Evolutionary conservation across 1,140 invertebrate genomes (phyloP).

Genomic region (Apis laboriosa): DNA sequence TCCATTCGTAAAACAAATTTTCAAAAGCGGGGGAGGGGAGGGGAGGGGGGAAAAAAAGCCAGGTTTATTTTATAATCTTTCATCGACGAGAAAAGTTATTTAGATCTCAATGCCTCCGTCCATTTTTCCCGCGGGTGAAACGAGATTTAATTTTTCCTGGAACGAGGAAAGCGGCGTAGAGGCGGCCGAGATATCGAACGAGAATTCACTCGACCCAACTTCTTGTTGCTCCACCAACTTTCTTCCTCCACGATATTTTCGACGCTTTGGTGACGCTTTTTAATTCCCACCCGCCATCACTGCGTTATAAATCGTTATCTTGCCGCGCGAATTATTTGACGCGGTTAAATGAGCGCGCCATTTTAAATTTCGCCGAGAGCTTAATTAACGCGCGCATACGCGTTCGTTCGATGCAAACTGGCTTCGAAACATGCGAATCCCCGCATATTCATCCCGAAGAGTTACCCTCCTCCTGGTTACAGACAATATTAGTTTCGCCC

Average conservation of each 20-base stretch:
- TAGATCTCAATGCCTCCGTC: neutral
- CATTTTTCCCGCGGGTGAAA: neutral
- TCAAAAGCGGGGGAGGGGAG: neutral
- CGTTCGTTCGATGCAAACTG: constrained; percentile 35
- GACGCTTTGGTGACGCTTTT: neutral
- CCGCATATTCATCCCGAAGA: constrained; percentile 21
- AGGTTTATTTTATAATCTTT: neutral
- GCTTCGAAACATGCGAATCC: constrained; percentile 38
- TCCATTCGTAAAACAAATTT: neutral
- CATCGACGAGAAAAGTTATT: neutral
- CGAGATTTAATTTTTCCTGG: neutral
- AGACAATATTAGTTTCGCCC: constrained; percentile 48
- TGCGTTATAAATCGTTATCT: constrained; percentile 27
- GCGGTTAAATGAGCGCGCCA: constrained; percentile 21
- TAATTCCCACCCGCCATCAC: neutral
- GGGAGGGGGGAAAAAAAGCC: neutral
- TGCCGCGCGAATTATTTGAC: constrained; percentile 38
- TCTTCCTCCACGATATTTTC: neutral
- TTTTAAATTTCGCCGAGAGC: constrained; percentile 44
- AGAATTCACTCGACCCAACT: constrained; percentile 8
- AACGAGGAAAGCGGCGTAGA: neutral
- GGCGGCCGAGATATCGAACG: neutral
- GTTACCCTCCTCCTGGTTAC: constrained; percentile 29
- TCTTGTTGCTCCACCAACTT: neutral
- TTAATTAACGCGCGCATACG: constrained; percentile 51